These are phyloP conservation scores for Trinectes maculatus DNA, from an alignment of 2,113 vertebrate species.

Conservation along the genomic window DNA sequence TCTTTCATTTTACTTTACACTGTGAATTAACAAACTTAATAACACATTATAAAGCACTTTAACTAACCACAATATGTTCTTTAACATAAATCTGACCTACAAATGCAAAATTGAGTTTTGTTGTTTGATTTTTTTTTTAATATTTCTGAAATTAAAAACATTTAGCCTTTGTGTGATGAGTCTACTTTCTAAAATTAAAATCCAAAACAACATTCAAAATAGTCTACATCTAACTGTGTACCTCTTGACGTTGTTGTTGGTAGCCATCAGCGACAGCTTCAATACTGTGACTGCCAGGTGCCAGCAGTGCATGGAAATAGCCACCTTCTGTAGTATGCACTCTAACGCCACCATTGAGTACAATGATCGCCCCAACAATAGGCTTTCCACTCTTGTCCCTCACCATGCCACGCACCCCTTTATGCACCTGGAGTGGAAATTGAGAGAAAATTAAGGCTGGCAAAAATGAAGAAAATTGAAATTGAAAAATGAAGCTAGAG, in stretches of 20 bases:
- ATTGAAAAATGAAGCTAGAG: no score
- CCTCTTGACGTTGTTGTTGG: constrained; percentile 90
- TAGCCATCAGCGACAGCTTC: constrained; percentile 91
- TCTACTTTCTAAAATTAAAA: no score
- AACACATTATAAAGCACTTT: no score
- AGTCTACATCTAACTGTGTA: constrained; percentile 40
- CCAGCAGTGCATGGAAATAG: constrained; percentile 91
- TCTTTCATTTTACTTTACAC: no score
- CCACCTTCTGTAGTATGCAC: constrained; percentile 88
- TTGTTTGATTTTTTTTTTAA: no score
- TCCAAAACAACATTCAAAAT: not conserved
- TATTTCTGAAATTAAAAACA: no score
- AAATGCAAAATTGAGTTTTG: not conserved
- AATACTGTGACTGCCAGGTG: constrained; percentile 91
- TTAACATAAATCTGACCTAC: not conserved
- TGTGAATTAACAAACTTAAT: no score
- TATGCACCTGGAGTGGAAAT: constrained; percentile 86
- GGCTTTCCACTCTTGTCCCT: constrained; percentile 91
- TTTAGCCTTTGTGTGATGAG: no score
- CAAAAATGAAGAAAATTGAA: no score
- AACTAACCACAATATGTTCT: no score
- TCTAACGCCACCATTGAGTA: constrained; percentile 88
- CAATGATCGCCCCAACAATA: constrained; percentile 88
- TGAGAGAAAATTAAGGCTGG: not conserved
- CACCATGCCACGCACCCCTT: constrained; percentile 92